Percentiles rank a stretch among this genome's conserved stretches.
These are phyloP conservation scores for Drosophila simulans DNA, from an alignment of 1,140 invertebrate genomes.

Conservation along the genomic window DNA sequence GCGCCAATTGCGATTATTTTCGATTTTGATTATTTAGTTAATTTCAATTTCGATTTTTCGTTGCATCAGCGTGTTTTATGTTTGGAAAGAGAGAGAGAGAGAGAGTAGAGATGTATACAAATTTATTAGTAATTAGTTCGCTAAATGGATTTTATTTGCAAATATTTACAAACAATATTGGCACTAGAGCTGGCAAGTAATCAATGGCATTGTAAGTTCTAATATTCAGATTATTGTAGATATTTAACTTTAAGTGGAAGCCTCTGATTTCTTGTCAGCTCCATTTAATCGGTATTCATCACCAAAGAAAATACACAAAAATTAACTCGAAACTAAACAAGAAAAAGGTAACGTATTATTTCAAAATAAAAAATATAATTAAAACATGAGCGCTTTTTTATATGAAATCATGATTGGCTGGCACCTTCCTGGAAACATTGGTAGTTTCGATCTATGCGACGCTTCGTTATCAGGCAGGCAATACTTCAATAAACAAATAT, in stretches of 20 bases:
- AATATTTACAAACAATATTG: slow-evolving; percentile 50
- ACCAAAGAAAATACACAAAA: slow-evolving; percentile 19
- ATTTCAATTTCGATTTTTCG: slow-evolving; percentile 29
- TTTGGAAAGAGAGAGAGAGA: slow-evolving; percentile 25
- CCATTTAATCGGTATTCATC: slow-evolving; percentile 30
- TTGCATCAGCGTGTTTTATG: slow-evolving; percentile 8
- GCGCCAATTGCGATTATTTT: slow-evolving; percentile 15
- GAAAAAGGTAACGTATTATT: slow-evolving; percentile 9
- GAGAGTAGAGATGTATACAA: slow-evolving; percentile 37
- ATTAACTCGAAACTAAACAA: slow-evolving; percentile 1
- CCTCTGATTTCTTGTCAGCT: neutral
- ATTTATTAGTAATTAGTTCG: slow-evolving; percentile 66
- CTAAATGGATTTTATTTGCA: slow-evolving; percentile 28
- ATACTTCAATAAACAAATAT: slow-evolving; percentile 40
- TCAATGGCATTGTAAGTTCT: neutral
- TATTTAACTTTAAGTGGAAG: neutral
- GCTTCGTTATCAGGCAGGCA: slow-evolving; percentile 45
- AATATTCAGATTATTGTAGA: neutral
- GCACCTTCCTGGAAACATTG: slow-evolving; percentile 44
- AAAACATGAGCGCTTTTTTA: slow-evolving; percentile 72
- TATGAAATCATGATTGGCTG: slow-evolving; percentile 47
- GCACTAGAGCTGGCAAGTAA: neutral
- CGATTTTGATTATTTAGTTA: neutral
- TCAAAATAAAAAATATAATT: slow-evolving; percentile 13
- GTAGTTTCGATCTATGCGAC: slow-evolving; percentile 47